These are phyloP conservation scores for Peromyscus aztecus DNA, from an alignment of 2,797 vertebrate genomes.

Conservation along the genomic window DNA sequence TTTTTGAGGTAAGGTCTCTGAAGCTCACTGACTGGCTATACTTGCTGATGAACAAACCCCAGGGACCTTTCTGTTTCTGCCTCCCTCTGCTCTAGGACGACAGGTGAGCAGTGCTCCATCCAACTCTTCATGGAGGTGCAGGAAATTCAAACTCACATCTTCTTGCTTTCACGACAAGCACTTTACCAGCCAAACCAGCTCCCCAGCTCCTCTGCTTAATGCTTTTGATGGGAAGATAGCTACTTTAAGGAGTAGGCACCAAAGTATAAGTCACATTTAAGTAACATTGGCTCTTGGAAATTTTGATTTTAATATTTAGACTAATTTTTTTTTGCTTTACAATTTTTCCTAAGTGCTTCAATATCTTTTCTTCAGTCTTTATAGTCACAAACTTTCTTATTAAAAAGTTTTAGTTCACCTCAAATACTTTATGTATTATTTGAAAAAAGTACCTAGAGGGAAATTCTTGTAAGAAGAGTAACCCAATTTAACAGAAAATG, in stretches of 20 bases:
- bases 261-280: constrained; percentile 47
- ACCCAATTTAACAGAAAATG: constrained; percentile 75
- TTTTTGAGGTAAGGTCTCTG: background rate
- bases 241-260: background rate
- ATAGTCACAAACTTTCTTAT: constrained; percentile 67
- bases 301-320: constrained; percentile 37
- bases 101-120: background rate
- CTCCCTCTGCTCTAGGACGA: background rate
- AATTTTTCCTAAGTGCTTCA: constrained; percentile 42
- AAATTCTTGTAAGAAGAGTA: constrained; percentile 72
- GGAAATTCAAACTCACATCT: background rate
- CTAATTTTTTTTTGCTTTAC: background rate
- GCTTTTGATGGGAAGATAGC: constrained; percentile 33
- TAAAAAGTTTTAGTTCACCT: constrained; percentile 74
- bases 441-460: constrained; percentile 60
- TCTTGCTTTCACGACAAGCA: background rate
- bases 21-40: background rate
- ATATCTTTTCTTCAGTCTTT: constrained; percentile 45
- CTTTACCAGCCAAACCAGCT: background rate
- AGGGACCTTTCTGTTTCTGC: background rate
- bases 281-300: constrained; percentile 14
- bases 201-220: background rate
- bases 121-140: background rate
- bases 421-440: constrained; percentile 68
- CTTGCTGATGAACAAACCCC: background rate